phyloP scores from a whole-genome alignment of 2,113 vertebrate species.

The Mionectes macconnelli region DNA sequence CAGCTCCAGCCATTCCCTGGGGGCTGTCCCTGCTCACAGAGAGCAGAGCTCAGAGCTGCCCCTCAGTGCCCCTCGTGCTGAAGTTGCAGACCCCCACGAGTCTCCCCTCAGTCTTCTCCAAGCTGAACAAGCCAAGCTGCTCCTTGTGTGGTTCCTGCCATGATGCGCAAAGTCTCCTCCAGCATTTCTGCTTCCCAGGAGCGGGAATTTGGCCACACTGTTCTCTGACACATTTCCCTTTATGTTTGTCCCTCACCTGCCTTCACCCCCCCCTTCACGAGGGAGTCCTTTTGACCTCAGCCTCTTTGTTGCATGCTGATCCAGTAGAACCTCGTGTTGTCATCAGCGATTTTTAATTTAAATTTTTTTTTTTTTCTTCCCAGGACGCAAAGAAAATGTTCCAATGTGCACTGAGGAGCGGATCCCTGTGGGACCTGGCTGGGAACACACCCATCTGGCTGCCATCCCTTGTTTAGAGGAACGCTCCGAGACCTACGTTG shows the following conservation, averaged over 20 bases:
- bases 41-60: background rate
- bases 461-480: slow-evolving; percentile 3
- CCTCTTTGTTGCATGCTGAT: background rate
- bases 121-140: background rate
- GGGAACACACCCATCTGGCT: slow-evolving; percentile 50
- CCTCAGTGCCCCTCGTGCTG: background rate
- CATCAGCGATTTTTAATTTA: background rate
- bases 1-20: background rate
- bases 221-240: background rate
- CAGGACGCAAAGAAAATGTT: background rate
- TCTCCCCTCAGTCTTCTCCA: background rate
- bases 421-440: slow-evolving; percentile 23
- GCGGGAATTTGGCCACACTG: fast-evolving
- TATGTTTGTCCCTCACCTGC: background rate
- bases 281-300: background rate
- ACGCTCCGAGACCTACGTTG: slow-evolving; percentile 33
- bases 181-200: background rate
- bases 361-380: background rate
- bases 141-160: background rate
- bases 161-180: background rate
- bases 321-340: background rate
- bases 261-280: background rate
- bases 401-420: background rate
- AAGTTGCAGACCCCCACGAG: background rate
- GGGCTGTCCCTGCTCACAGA: background rate